Conservation (phyloP, 1,140 invertebrate species). For the Brachionus rotundiformis region DNA sequence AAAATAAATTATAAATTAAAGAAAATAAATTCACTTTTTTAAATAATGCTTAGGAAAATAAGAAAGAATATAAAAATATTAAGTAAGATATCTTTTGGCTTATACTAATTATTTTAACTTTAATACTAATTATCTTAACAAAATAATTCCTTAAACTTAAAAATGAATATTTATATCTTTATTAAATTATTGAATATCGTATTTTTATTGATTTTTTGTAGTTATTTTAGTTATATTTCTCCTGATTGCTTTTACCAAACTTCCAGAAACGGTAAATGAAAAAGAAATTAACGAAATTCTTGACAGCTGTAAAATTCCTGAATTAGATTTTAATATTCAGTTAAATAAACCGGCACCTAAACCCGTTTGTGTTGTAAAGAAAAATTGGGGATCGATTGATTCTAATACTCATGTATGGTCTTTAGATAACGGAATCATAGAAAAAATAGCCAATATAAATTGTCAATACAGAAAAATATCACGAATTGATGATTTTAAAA, state of each 20-base stretch:
- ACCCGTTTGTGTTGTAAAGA: neutral
- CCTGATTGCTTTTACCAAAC: neutral
- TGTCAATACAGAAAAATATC: neutral
- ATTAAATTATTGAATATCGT: no score
- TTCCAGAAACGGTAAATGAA: no score
- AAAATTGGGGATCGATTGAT: conserved; percentile 1
- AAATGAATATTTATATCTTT: no score
- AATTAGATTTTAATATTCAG: neutral
- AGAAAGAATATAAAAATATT: no score
- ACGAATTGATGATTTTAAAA: conserved; percentile 4
- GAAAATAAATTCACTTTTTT: no score
- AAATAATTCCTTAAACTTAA: no score
- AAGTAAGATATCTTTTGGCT: no score
- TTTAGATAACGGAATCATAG: neutral
- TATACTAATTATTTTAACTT: no score
- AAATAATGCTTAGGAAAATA: no score
- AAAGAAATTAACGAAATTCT: neutral
- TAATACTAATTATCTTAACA: no score
- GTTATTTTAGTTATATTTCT: neutral
- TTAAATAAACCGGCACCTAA: neutral
- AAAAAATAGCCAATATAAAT: neutral
- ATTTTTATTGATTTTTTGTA: neutral
- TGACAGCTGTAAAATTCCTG: neutral
- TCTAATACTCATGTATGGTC: neutral
- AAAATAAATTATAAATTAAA: no score